These are phyloP conservation scores for Sphaerophoria taeniata DNA, from an alignment of 2,888 invertebrate species.

Conservation along the genomic window DNA sequence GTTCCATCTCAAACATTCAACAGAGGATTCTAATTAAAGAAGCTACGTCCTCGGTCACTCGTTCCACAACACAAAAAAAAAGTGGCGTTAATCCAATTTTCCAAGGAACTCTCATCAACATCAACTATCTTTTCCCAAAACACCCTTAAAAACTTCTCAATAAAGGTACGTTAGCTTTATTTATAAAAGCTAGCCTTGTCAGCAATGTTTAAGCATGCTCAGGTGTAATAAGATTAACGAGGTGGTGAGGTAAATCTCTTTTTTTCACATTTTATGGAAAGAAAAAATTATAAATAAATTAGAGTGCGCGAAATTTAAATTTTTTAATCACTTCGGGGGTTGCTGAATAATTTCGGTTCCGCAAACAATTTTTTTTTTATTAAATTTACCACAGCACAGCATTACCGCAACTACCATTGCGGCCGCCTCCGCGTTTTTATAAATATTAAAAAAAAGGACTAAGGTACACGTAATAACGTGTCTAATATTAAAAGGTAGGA, in stretches of 20 bases:
- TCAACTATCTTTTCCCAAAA: not conserved
- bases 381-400: not conserved
- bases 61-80: not conserved
- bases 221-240: not conserved
- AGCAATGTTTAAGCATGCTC: not conserved
- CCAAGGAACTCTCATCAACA: not conserved
- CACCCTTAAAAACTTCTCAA: not conserved
- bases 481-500: not conserved
- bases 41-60: too few relatives aligned
- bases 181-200: not conserved
- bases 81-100: not conserved
- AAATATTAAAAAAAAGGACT: not conserved
- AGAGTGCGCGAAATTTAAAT: constrained; percentile 4
- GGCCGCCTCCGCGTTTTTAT: not conserved
- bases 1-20: not conserved
- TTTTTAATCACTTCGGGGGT: not conserved
- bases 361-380: not conserved
- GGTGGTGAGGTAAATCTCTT: not conserved
- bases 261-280: not conserved
- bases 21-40: not conserved
- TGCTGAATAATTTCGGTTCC: not conserved
- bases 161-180: not conserved
- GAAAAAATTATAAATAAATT: not conserved
- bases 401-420: not conserved
- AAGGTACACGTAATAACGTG: too few relatives aligned